phyloP scores from a whole-genome alignment of 2,797 vertebrate species.

The Sternotherus odoratus region DNA sequence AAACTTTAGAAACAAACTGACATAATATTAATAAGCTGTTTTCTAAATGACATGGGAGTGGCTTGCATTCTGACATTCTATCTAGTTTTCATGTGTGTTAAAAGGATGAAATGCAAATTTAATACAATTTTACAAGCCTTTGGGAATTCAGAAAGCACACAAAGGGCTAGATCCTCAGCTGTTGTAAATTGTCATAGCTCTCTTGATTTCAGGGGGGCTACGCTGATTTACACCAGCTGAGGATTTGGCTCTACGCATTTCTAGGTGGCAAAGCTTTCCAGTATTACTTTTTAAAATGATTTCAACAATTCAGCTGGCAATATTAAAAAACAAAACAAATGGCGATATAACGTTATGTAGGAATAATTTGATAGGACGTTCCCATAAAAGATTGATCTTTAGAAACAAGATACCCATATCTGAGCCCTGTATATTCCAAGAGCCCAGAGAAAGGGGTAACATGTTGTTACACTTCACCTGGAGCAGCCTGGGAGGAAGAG shows the following conservation, averaged over 20 bases:
- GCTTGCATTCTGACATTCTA: not conserved
- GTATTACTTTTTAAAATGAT: not conserved
- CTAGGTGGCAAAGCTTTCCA: not conserved
- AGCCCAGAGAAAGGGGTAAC: not conserved
- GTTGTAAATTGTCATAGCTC: rapidly evolving
- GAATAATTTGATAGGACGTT: not conserved
- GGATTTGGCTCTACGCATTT: not conserved
- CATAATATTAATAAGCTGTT: not conserved
- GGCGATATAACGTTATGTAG: not conserved
- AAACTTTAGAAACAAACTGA: not conserved
- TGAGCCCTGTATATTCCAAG: not conserved
- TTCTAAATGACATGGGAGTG: rapidly evolving
- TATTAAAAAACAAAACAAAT: not conserved
- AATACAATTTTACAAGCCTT: not conserved
- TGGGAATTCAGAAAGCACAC: not conserved
- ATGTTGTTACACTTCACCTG: not conserved
- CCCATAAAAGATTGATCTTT: not conserved
- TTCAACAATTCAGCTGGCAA: not conserved
- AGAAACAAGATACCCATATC: not conserved
- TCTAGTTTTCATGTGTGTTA: not conserved
- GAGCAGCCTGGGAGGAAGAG: not conserved
- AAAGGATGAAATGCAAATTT: not conserved
- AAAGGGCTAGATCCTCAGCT: not conserved
- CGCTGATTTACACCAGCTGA: not conserved
- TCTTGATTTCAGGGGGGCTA: not conserved